A percentile compares a stretch with the other conserved stretches of the same genome.
Evolutionary conservation across 1,140 invertebrate species (phyloP).

Genomic region (Nebria ingens): DNA sequence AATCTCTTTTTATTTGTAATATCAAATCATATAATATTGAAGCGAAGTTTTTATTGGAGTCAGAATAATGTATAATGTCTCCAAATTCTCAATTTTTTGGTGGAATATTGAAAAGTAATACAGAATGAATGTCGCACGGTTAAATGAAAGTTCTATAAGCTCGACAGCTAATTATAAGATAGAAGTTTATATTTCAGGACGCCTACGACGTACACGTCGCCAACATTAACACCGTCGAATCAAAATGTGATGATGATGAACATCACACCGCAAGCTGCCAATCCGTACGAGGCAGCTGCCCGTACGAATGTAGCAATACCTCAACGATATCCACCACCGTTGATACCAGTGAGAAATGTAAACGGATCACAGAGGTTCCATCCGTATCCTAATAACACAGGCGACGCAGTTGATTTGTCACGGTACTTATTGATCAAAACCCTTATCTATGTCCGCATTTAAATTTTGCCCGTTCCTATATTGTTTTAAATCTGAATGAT

Average conservation of each 20-base stretch:
- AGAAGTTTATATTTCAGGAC: constrained; percentile 38
- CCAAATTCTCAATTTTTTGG: too few species aligned
- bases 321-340: constrained; percentile 43
- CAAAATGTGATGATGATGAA: constrained; percentile 20
- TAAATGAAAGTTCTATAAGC: too few species aligned
- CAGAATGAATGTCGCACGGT: too few species aligned
- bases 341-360: constrained; percentile 40
- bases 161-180: too few species aligned
- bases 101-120: too few species aligned
- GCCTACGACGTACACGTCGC: constrained; percentile 37
- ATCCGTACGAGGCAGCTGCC: not conserved
- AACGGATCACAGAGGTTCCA: constrained; percentile 18
- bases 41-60: too few species aligned
- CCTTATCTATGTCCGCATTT: too few species aligned
- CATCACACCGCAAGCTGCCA: constrained; percentile 16
- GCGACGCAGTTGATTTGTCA: constrained; percentile 16
- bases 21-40: too few species aligned
- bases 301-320: constrained; percentile 10
- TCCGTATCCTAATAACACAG: constrained; percentile 11
- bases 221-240: constrained; percentile 18
- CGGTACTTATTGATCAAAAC: not conserved
- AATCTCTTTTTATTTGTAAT: too few species aligned
- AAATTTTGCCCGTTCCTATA: too few species aligned
- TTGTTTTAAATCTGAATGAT: too few species aligned
- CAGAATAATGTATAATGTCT: too few species aligned